Evolutionary conservation across 2,888 invertebrate genomes (phyloP).

Genomic region (Oxyscelio sp.): DNA sequence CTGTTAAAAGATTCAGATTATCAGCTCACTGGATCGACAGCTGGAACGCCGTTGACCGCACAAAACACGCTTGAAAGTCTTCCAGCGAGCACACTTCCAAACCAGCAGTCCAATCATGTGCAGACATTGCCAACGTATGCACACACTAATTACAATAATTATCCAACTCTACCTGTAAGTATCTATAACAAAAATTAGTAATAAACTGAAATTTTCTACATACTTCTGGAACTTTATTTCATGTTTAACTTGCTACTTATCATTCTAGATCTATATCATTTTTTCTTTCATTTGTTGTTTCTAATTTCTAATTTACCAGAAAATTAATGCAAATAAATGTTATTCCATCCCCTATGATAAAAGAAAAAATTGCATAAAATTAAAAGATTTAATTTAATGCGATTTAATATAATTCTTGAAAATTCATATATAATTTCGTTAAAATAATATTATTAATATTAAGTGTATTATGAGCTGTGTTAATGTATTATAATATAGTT

Average conservation of each 20-base stretch:
- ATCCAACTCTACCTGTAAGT: constrained; percentile 87
- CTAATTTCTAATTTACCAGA: too few species aligned
- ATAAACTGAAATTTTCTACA: constrained; percentile 30
- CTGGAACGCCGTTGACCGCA: constrained; percentile 91
- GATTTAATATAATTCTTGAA: too few species aligned
- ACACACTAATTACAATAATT: constrained; percentile 87
- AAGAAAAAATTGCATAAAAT: too few species aligned
- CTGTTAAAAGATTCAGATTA: constrained; percentile 91
- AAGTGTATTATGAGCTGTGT: too few species aligned
- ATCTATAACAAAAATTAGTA: constrained; percentile 38
- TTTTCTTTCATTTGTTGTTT: too few species aligned
- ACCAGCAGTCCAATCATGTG: constrained; percentile 85
- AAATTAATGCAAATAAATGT: too few species aligned
- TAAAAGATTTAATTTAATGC: too few species aligned
- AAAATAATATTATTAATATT: too few species aligned
- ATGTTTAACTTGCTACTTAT: constrained; percentile 34
- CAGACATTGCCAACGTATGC: constrained; percentile 84
- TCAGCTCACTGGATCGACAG: constrained; percentile 91
- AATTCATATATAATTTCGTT: too few species aligned
- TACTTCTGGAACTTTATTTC: not conserved
- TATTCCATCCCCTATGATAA: too few species aligned
- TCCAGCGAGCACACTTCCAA: constrained; percentile 84
- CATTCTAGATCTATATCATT: too few species aligned
- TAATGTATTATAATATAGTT: too few species aligned
- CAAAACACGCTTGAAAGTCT: constrained; percentile 87